Evolutionary conservation across 2,888 invertebrate species (phyloP), one percentile per base, ranked within the genome.

Genomic region (Agriopis leucophaearia): DNA sequence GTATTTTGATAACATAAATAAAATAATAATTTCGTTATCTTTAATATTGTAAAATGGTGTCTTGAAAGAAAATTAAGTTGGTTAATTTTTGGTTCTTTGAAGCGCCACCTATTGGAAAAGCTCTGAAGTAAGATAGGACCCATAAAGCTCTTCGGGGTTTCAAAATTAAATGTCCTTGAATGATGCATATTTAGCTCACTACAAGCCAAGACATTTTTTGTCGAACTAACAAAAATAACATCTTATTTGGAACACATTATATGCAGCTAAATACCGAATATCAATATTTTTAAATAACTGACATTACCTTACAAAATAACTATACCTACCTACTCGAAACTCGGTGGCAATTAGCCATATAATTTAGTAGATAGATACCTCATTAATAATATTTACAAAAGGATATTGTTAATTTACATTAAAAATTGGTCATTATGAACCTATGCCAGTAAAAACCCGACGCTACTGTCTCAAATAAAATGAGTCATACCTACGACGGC

Each of bases 31-130:
- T n/a, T 45, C 15, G 3, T 7, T 27, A 27, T 27, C 27, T 27
- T 27, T 27, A 0, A 0, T 27, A 27, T 27, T 3, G 5, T 27
- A 27, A 27, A 27, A 27, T 27, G 27, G 27, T 27, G 27, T 27
- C 4, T 27, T 27, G 27, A 27, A 27, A 27, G 27, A 3, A 27
- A 27, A 27, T 27, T 27, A 5, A 27, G 5, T 2, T 27, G 5
- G 1, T 27, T 27, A 27, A 27, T 12, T 44, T 47, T 51, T 44
- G 35, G n/a, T 60, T 61, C 9, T 44, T 3, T 8, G 57, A 10
- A 68, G 56, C 73, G 73, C 76, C 74, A 74, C 40, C 74, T 74
- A 52, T 52, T 42, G 13, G 18, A 44, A 66, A 63, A 59, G 58
- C 54, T 18, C 42, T 48, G 68, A 71, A 74, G 54, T 58, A 64